Evolutionary conservation across 2,888 invertebrate species (phyloP).

Genomic region (Dimorphilus gyrociliatus): DNA sequence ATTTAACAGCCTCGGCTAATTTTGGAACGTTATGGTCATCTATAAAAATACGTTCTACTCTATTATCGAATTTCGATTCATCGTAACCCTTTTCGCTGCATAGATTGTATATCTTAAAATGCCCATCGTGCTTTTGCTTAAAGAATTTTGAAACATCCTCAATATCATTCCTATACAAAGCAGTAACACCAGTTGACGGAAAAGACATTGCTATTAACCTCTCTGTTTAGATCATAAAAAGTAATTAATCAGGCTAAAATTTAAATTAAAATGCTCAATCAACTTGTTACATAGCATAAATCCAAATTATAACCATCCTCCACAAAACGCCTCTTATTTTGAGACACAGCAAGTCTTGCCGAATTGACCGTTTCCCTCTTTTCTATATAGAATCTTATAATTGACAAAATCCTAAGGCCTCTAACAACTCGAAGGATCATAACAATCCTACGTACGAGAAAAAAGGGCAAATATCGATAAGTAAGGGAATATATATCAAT

Average conservation of each 20-base stretch:
- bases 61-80: conserved; percentile 31
- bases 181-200: conserved; percentile 40
- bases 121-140: conserved; percentile 38
- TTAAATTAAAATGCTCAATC: conserved; percentile 3
- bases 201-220: conserved; percentile 42
- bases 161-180: conserved; percentile 41
- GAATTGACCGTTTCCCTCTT: conserved; percentile 34
- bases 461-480: too few species aligned
- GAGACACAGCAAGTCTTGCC: conserved; percentile 39
- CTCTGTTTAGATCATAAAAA: neutral
- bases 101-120: conserved; percentile 41
- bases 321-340: conserved; percentile 40
- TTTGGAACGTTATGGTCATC: conserved; percentile 43
- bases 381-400: conserved; percentile 36
- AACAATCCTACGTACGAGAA: too few species aligned
- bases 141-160: conserved; percentile 42
- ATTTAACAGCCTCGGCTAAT: conserved; percentile 37
- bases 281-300: conserved; percentile 41
- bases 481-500: too few species aligned
- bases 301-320: conserved; percentile 42
- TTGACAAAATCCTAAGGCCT: conserved; percentile 33
- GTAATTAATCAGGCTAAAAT: neutral
- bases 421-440: too few species aligned
- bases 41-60: conserved; percentile 38
- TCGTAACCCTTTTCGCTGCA: conserved; percentile 42